phyloP scores from a whole-genome alignment of 1,140 invertebrate genomes.

The Pogonomyrmex californicus region DNA sequence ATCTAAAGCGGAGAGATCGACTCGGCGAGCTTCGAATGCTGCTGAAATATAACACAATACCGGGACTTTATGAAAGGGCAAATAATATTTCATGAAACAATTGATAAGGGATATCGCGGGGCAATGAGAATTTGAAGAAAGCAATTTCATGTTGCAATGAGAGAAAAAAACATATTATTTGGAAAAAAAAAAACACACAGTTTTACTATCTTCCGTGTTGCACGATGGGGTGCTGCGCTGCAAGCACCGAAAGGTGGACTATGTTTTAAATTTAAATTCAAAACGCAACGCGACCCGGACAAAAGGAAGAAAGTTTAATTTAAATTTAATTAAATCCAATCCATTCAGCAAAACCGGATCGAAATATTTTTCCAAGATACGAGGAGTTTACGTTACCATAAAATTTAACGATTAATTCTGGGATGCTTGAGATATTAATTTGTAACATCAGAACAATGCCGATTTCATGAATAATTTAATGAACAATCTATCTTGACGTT shows the following conservation, averaged over 20 bases:
- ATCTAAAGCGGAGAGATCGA: conserved; percentile 11
- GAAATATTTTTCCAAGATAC: conserved; percentile 52
- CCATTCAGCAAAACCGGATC: conserved; percentile 25
- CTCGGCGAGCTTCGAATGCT: neutral
- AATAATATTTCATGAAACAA: conserved; percentile 3
- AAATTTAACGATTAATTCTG: conserved; percentile 36
- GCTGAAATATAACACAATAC: neutral
- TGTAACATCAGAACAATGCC: conserved; percentile 8
- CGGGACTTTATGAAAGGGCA: neutral
- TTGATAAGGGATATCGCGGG: neutral
- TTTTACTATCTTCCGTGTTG: conserved; percentile 1
- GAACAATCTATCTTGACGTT: conserved; percentile 2
- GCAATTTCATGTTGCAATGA: conserved; percentile 1
- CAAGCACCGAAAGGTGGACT: neutral
- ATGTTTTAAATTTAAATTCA: conserved; percentile 49
- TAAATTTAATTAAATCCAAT: conserved; percentile 55
- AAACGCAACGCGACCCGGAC: conserved; percentile 6
- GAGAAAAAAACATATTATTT: conserved; percentile 1
- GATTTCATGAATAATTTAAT: conserved; percentile 1
- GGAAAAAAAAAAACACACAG: conserved; percentile 13
- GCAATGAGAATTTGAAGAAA: neutral
- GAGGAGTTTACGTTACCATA: neutral
- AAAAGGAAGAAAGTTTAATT: conserved; percentile 36
- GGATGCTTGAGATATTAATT: conserved; percentile 1
- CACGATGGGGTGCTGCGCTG: neutral